These are phyloP conservation scores for Eriosoma lanigerum DNA, from an alignment of 1,140 invertebrate species.

Conservation along the genomic window DNA sequence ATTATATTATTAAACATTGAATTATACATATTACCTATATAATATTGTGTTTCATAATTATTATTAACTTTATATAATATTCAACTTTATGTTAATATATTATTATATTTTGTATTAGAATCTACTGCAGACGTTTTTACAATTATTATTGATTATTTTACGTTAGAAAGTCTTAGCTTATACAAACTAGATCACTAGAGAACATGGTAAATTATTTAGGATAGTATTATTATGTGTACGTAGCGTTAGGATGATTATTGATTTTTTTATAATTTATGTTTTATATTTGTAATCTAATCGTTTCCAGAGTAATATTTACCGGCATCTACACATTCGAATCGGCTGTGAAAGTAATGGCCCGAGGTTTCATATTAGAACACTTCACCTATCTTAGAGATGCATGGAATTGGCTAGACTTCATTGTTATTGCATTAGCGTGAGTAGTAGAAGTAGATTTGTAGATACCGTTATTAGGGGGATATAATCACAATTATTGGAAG, in stretches of 20 bases:
- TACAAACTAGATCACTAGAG: constrained; percentile 44
- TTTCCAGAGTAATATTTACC: constrained; percentile 96
- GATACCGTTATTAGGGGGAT: constrained; percentile 34
- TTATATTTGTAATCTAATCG: constrained; percentile 50
- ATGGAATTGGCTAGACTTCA: constrained; percentile 99
- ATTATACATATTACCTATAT: background rate
- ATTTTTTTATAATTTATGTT: constrained; percentile 40
- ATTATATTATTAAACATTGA: background rate
- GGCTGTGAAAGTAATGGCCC: constrained; percentile 96
- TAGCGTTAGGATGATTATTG: constrained; percentile 47
- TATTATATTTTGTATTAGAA: constrained; percentile 35
- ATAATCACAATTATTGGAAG: constrained; percentile 31
- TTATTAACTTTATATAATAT: constrained; percentile 2
- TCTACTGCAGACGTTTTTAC: background rate
- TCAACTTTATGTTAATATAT: constrained; percentile 12
- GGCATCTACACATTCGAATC: constrained; percentile 99
- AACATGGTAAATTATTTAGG: constrained; percentile 38
- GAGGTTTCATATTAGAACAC: constrained; percentile 97
- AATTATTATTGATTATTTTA: constrained; percentile 34
- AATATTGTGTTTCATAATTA: background rate
- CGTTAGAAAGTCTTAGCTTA: constrained; percentile 47
- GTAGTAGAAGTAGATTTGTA: constrained; percentile 62
- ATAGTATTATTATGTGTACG: constrained; percentile 43
- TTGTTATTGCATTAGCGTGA: constrained; percentile 99
- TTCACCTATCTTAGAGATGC: constrained; percentile 99